phyloP scores from a whole-genome alignment of 92 coral and sea anemone species.

The Desmophyllum pertusum region DNA sequence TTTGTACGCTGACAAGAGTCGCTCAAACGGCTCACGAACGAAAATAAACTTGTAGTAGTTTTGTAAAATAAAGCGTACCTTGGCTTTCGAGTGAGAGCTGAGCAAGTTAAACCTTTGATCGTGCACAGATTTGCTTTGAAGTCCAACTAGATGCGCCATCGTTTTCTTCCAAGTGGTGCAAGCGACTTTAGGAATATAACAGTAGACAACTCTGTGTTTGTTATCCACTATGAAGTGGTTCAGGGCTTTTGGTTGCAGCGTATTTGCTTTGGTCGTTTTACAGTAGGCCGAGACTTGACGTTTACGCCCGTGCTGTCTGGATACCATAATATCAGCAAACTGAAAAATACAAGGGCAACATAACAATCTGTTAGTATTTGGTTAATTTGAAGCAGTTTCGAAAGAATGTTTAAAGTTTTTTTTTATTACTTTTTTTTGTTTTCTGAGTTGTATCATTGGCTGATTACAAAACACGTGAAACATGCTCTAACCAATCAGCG shows the following conservation, averaged over 20 bases:
- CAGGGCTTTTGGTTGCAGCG: conserved; percentile 1
- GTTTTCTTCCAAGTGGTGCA: conserved; percentile 39
- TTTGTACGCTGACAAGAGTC: conserved; percentile 49
- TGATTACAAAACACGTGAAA: too few relatives aligned
- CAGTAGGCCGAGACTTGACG: conserved; percentile 15
- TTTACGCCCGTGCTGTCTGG: conserved; percentile 33
- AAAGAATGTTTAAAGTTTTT: too few relatives aligned
- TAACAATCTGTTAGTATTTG: background rate
- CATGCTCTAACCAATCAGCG: too few relatives aligned
- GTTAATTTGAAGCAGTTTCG: too few relatives aligned
- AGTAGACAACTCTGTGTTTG: conserved; percentile 40
- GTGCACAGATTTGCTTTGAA: conserved; percentile 24
- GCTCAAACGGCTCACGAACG: conserved; percentile 48
- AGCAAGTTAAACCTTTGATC: conserved; percentile 4
- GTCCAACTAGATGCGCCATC: conserved; percentile 15
- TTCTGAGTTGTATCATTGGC: too few relatives aligned
- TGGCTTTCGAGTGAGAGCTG: conserved; percentile 17
- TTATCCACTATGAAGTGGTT: conserved; percentile 47
- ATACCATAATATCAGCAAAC: background rate
- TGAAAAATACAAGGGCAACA: background rate
- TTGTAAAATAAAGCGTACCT: conserved; percentile 10
- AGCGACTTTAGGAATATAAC: conserved; percentile 55
- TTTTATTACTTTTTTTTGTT: too few relatives aligned
- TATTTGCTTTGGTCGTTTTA: background rate
- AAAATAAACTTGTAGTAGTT: conserved; percentile 48